Evolutionary conservation across 2,113 vertebrate species (phyloP).

Genomic region (Gobius niger): DNA sequence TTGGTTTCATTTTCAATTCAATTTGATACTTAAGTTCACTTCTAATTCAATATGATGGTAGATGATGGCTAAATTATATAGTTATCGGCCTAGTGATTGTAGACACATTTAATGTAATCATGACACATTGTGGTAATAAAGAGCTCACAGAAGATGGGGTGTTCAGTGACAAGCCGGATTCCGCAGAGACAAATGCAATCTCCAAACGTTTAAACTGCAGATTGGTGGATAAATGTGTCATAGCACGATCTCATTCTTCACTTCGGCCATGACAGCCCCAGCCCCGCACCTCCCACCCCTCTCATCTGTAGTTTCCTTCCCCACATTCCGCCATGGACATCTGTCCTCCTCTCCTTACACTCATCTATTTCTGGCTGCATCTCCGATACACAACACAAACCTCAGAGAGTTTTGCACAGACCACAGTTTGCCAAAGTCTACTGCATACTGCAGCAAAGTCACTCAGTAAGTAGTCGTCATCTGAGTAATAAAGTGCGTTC

Average conservation of each 20-base stretch:
- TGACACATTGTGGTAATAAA: slow-evolving; percentile 17
- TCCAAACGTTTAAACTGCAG: slow-evolving; percentile 16
- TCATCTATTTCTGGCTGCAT: slow-evolving; percentile 72
- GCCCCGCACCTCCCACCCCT: slow-evolving; percentile 32
- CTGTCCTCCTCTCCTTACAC: slow-evolving; percentile 73
- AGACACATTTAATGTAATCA: background rate
- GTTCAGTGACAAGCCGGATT: slow-evolving; percentile 6
- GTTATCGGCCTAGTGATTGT: background rate
- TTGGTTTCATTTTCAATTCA: background rate
- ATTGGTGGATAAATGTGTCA: slow-evolving; percentile 33
- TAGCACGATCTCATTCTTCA: slow-evolving; percentile 51
- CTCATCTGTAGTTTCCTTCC: slow-evolving; percentile 61
- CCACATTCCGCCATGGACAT: slow-evolving; percentile 67
- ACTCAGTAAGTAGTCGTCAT: background rate
- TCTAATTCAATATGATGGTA: background rate
- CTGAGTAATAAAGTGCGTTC: slow-evolving; percentile 22
- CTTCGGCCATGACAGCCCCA: slow-evolving; percentile 20
- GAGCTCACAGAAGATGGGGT: background rate
- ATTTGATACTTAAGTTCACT: background rate
- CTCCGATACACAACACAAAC: slow-evolving; percentile 40
- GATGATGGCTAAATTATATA: background rate
- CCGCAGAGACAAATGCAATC: background rate
- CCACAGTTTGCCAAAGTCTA: background rate
- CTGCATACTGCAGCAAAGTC: slow-evolving; percentile 16
- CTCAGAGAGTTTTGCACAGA: background rate